Base-by-base conservation (phyloP, 2,797 vertebrate species). In the Gymnothorax javanicus region DNA sequence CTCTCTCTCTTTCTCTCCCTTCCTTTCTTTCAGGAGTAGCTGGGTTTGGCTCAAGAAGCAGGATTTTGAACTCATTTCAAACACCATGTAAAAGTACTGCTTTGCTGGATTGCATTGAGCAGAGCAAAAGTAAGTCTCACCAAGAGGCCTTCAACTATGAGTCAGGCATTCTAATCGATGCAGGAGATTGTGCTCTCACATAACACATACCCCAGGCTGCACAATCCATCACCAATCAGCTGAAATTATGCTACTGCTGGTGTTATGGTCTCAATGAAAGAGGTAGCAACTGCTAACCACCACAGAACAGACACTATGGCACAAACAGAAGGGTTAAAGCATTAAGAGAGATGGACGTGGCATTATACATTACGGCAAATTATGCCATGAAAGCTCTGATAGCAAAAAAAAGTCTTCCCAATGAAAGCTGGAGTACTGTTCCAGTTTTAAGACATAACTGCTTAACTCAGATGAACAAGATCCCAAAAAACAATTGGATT, bases 11-110 rank as follows among this genome's bases (percentile, higher is more conserved):
- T 27, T 57, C 86, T 84, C 64, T 43, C 52, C 54, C 27, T 75
- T 86, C 79, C 58, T 52, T 73, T 85, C 77, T 89, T 88, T 87
- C 43, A 86, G 33, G 33, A 43, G 85, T 79, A 84, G 88, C 92
- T 93, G 94, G 92, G 93, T 92, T 88, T 82, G 85, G 88, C 92
- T 91, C 94, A 93, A 90, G 89, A 89, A 88, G 85, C 84, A 87
- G 92, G 91, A 94, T 92, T 94, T 91, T 90, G 88, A 90, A 86
- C 82, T 77, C 85, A 86, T 91, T 90, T 91, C 88, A 90, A 90
- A 90, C 85, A 81, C 81, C 27, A 89, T 89, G 85, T 89, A 88
- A 91, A 91, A 88, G 91, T 93, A 89, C 87, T 90, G 87, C 88
- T 88, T 91, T 89, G 86, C 87, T 89, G 86, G 83, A 87, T 90